Evolutionary conservation across 1,140 invertebrate genomes (phyloP).

Genomic region (Leucophenga varia): DNA sequence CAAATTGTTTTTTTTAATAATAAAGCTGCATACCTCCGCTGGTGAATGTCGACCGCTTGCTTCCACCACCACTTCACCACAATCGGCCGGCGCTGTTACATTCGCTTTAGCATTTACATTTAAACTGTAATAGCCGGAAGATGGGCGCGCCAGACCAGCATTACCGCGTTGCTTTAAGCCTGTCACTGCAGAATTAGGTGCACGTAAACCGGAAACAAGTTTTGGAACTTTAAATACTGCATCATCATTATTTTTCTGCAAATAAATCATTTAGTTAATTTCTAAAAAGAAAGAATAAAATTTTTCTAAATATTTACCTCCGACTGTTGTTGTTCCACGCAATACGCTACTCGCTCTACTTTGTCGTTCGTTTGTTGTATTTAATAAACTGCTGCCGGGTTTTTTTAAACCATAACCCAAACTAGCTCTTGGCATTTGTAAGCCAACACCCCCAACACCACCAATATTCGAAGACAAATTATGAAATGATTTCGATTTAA

Average conservation of each 20-base stretch:
- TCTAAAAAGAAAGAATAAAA: too few species aligned
- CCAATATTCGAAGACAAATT: slow-evolving; percentile 41
- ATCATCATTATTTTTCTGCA: slow-evolving; percentile 24
- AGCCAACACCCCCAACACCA: slow-evolving; percentile 5
- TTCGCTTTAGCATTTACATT: slow-evolving; percentile 27
- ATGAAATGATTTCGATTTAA: slow-evolving; percentile 54
- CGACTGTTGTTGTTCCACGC: slow-evolving; percentile 8
- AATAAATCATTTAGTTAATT: neutral
- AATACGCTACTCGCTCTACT: slow-evolving; percentile 11
- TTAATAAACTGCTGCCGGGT: too few species aligned
- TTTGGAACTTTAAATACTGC: slow-evolving; percentile 43
- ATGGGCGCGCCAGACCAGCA: slow-evolving; percentile 44
- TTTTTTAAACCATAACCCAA: slow-evolving; percentile 22
- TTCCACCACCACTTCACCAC: slow-evolving; percentile 6
- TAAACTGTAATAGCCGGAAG: slow-evolving; percentile 49
- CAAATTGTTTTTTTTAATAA: too few species aligned
- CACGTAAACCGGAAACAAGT: slow-evolving; percentile 37
- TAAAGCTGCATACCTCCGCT: slow-evolving; percentile 11
- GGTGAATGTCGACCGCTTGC: slow-evolving; percentile 15
- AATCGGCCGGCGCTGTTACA: slow-evolving; percentile 24
- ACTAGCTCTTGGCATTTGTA: slow-evolving; percentile 16
- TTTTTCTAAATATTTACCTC: slow-evolving; percentile 28
- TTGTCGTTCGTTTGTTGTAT: neutral
- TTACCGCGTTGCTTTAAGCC: slow-evolving; percentile 23
- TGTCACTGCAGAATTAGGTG: slow-evolving; percentile 13